These are phyloP conservation scores for Drosophila subsilvestris DNA, from an alignment of 2,888 invertebrate genomes.

Conservation along the genomic window DNA sequence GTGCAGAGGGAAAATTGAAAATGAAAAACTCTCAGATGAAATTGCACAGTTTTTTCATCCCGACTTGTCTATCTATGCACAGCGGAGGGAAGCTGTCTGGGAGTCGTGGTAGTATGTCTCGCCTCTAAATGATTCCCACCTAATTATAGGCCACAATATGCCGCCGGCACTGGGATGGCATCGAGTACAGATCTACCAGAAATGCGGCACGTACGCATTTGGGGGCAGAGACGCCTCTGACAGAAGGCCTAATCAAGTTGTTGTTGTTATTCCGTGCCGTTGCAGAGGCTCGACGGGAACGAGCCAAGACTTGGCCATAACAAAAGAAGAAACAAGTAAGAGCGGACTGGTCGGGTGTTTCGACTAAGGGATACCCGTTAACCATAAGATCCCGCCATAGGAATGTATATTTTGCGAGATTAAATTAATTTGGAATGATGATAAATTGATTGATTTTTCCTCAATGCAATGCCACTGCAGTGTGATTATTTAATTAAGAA, in stretches of 20 bases:
- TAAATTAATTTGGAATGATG: neutral
- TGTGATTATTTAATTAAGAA: neutral
- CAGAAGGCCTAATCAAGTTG: constrained; percentile 52
- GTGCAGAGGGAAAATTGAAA: constrained; percentile 35
- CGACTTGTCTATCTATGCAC: neutral
- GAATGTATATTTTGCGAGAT: neutral
- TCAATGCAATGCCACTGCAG: neutral
- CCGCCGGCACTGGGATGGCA: constrained; percentile 37
- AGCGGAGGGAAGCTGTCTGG: constrained; percentile 29
- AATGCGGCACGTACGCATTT: constrained; percentile 46
- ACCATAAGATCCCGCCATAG: neutral
- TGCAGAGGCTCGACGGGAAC: neutral
- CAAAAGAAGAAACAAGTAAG: constrained; percentile 17
- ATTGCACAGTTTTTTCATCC: constrained; percentile 28
- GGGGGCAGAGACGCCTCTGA: constrained; percentile 21
- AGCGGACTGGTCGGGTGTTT: constrained; percentile 10
- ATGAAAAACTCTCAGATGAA: constrained; percentile 33
- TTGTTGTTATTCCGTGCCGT: constrained; percentile 29
- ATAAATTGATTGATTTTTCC: neutral
- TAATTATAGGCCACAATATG: constrained; percentile 50
- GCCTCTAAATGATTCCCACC: constrained; percentile 49
- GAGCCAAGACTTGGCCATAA: constrained; percentile 31
- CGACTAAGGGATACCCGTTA: constrained; percentile 22
- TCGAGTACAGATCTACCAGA: constrained; percentile 30
- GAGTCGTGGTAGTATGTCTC: constrained; percentile 36